Base-by-base conservation (phyloP, 2,888 invertebrate species). In the Oxyscelio sp. region DNA sequence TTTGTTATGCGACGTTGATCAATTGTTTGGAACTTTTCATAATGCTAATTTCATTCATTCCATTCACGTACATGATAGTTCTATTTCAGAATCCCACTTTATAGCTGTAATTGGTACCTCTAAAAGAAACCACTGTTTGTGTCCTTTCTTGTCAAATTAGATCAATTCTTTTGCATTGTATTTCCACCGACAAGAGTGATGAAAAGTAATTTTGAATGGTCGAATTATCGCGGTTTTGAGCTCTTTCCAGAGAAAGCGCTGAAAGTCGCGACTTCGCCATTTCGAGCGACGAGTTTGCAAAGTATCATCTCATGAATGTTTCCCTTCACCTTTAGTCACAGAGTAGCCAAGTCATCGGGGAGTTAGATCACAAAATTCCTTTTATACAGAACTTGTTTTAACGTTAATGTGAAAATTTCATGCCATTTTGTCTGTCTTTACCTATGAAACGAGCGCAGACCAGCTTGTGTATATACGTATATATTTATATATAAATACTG, bases 11-110 rank as follows among this genome's bases (percentile, higher is more conserved):
- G 65, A 65, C 54, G 17, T 63, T 54, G 21, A 63, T 80, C 73
- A 68, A 54, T 27, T 74, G 38, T 81, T 81, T 74, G 45, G 52
- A 81, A 81, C 21, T 61, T 74, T 68, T 82, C 70, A 65, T 71
- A 65, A 71, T 65, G 63, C 82, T 75, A n/a, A n/a, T n/a, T 43
- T 77, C 75, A 82, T 77, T 77, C 75, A 77, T 75, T 71, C 50
- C 75, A 75, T 82, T 82, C 66, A 74, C 61, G 38, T 74, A 56
- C 59, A 73, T 71, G 24, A 71, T 54, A 78, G 56, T 58, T 68
- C 40, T 61, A 17, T 54, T 63, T 43, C 21, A 48, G 50, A 52
- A 73, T 48, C 73, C 71, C 38, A 59, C 17, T 50, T 71, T 59
- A 63, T 74, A 74, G 27, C n/a, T 43, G 31, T 21, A 45, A 19